phyloP scores from a whole-genome alignment of 2,888 invertebrate species.

The Aradus depressus region DNA sequence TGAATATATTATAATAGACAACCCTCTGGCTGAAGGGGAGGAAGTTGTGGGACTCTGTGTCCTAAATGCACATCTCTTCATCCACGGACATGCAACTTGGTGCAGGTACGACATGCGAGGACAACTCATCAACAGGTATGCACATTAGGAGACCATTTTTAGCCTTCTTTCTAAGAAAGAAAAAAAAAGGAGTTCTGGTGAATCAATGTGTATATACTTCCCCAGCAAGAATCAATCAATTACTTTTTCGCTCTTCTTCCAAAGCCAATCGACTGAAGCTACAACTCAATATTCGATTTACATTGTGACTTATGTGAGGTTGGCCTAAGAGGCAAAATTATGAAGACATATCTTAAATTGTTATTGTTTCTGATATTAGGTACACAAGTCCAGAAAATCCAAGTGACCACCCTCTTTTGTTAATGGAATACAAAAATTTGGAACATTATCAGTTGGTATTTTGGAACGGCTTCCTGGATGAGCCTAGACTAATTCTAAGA shows the following conservation, averaged over 20 bases:
- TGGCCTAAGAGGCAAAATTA: too few species aligned
- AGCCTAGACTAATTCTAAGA: conserved; percentile 56
- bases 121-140: conserved; percentile 48
- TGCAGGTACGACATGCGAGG: conserved; percentile 68
- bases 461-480: conserved; percentile 74
- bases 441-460: conserved; percentile 59
- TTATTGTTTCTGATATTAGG: too few species aligned
- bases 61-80: conserved; percentile 58
- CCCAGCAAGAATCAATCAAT: too few species aligned
- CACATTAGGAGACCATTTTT: too few species aligned
- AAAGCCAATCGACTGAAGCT: too few species aligned
- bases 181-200: too few species aligned
- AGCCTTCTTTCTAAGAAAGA: too few species aligned
- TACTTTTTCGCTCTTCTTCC: too few species aligned
- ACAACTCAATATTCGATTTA: too few species aligned
- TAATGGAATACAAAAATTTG: conserved; percentile 58
- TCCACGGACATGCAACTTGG: conserved; percentile 67
- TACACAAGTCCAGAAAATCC: conserved; percentile 45
- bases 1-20: conserved; percentile 77
- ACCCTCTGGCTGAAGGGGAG: conserved; percentile 60
- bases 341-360: too few species aligned
- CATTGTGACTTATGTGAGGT: too few species aligned
- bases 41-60: conserved; percentile 53
- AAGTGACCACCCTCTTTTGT: conserved; percentile 59
- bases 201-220: too few species aligned